Conservation (phyloP, 2,113 vertebrate species). For the Geococcyx californianus region DNA sequence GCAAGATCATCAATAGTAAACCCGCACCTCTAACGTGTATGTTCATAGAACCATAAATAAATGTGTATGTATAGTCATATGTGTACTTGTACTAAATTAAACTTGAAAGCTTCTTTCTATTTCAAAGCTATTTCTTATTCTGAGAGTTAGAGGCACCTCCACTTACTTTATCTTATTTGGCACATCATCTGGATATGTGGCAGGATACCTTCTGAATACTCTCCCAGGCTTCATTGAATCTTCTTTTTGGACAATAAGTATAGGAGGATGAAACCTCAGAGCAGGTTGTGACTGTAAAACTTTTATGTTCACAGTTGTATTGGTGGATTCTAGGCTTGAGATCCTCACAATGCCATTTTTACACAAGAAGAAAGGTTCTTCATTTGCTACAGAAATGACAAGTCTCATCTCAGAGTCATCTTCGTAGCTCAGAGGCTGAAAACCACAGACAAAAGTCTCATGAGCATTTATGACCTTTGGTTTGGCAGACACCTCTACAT, state of each 20-base stretch:
- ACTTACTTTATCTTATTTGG: constrained; percentile 46
- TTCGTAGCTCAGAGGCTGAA: constrained; percentile 76
- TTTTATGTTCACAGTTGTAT: constrained; percentile 35
- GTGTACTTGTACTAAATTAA: not conserved
- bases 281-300: constrained; percentile 71
- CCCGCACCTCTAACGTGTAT: not conserved
- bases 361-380: constrained; percentile 72
- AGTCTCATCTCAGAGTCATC: not conserved
- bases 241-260: not conserved
- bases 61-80: not conserved
- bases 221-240: constrained; percentile 74
- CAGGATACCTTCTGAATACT: constrained; percentile 53
- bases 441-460: not conserved
- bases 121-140: not conserved
- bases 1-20: not conserved
- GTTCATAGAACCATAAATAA: not conserved
- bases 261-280: constrained; percentile 65
- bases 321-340: not conserved
- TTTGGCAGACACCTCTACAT: not conserved
- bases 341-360: not conserved
- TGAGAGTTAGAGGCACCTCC: not conserved
- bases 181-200: not conserved
- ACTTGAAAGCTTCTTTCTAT: not conserved
- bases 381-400: constrained; percentile 72
- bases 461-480: not conserved